phyloP scores from a whole-genome alignment of 2,888 invertebrate genomes.

The Drosophila silvestris region DNA sequence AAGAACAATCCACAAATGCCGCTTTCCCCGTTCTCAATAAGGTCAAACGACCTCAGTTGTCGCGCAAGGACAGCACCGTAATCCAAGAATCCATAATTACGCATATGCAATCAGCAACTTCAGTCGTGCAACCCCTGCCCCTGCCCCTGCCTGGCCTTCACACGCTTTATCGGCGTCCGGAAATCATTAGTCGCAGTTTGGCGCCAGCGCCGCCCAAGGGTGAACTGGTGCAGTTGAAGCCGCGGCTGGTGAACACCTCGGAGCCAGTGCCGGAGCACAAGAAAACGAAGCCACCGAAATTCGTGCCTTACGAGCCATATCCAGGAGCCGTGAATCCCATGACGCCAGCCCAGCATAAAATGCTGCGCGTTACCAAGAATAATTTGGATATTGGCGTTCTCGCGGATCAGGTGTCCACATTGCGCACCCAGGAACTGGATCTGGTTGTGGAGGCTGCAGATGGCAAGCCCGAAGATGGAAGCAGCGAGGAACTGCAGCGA shows the following conservation, averaged over 20 bases:
- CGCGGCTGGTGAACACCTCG: conserved; percentile 87
- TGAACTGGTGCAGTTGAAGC: conserved; percentile 87
- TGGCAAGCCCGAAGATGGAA: conserved; percentile 75
- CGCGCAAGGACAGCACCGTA: conserved; percentile 70
- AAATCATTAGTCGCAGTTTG: conserved; percentile 77
- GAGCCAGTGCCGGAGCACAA: conserved; percentile 74
- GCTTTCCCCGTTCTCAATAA: conserved; percentile 20
- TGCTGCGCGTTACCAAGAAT: conserved; percentile 84
- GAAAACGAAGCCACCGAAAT: conserved; percentile 89
- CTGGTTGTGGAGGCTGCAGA: conserved; percentile 72
- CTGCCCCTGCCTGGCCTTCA: conserved; percentile 79
- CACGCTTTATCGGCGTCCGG: conserved; percentile 77
- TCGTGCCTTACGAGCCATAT: conserved; percentile 95
- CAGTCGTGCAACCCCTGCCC: conserved; percentile 34
- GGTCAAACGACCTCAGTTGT: conserved; percentile 55
- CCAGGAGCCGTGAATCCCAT: conserved; percentile 94
- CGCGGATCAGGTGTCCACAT: conserved; percentile 90
- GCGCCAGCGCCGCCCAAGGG: conserved; percentile 86
- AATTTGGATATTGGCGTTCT: conserved; percentile 89
- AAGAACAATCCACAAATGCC: conserved; percentile 4
- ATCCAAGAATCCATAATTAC: conserved; percentile 67
- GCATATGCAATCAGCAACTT: conserved; percentile 47
- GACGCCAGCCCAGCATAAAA: conserved; percentile 84
- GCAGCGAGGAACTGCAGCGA: conserved; percentile 50
- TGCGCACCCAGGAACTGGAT: conserved; percentile 88